phyloP scores from a whole-genome alignment of 2,888 invertebrate species.

The Athripsodes cinereus region DNA sequence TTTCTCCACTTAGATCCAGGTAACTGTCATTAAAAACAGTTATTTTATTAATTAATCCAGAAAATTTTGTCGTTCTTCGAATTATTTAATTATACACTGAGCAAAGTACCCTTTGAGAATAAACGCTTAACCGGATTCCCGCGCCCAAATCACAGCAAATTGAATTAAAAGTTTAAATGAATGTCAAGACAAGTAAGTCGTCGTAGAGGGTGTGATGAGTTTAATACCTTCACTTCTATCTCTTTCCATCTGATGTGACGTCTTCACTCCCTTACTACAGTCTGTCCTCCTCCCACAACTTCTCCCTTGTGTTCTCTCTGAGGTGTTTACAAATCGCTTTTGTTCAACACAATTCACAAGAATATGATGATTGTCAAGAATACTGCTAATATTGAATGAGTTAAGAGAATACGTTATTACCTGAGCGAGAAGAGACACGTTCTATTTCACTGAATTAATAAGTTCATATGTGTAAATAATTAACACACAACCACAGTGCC shows the following conservation, averaged over 20 bases:
- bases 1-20: background rate
- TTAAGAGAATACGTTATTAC: background rate
- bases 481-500: too few relatives aligned
- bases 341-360: constrained; percentile 1
- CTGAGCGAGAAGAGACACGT: too few relatives aligned
- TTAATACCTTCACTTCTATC: constrained; percentile 15
- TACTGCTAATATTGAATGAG: background rate
- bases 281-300: constrained; percentile 1
- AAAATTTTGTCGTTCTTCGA: constrained; percentile 13
- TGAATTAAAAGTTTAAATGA: constrained; percentile 27
- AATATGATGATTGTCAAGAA: background rate
- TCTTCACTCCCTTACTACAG: background rate
- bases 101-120: constrained; percentile 16
- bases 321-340: constrained; percentile 6
- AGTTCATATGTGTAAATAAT: too few relatives aligned
- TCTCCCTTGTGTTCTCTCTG: background rate
- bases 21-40: background rate
- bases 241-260: background rate
- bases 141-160: constrained; percentile 25
- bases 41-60: constrained; percentile 11
- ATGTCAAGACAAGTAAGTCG: constrained; percentile 22
- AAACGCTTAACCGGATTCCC: constrained; percentile 21
- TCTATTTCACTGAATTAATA: too few relatives aligned
- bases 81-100: constrained; percentile 22
- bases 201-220: constrained; percentile 17